Percentiles rank a stretch among this genome's conserved stretches.
phyloP scores from a whole-genome alignment of 2,888 invertebrate species.

The Diaperis boleti region DNA sequence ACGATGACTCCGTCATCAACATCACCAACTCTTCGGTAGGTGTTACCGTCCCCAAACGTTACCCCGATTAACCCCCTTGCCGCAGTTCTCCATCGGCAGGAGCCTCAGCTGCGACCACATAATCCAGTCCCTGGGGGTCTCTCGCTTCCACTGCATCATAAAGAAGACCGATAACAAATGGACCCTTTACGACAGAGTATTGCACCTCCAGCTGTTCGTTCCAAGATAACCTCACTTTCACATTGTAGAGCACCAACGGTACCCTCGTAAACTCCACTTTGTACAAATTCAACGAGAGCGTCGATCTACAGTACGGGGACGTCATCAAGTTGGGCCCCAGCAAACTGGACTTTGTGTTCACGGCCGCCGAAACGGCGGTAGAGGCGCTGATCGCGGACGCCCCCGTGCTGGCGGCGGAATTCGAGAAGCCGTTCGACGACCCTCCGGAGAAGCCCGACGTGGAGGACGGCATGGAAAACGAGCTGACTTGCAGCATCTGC shows the following conservation, averaged over 20 bases:
- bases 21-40: constrained; percentile 29
- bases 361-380: not conserved
- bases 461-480: constrained; percentile 70
- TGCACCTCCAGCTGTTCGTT: not conserved
- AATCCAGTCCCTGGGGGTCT: constrained; percentile 69
- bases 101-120: constrained; percentile 68
- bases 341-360: constrained; percentile 29
- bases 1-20: constrained; percentile 8
- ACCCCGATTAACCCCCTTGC: too few relatives aligned
- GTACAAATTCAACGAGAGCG: constrained; percentile 34
- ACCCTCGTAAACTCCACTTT: constrained; percentile 46
- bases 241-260: constrained; percentile 52
- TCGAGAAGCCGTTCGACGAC: constrained; percentile 34
- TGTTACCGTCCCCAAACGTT: too few relatives aligned
- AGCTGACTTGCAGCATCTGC: constrained; percentile 82
- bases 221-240: not conserved
- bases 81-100: constrained; percentile 74
- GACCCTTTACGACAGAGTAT: constrained; percentile 68
- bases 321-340: constrained; percentile 39
- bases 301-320: constrained; percentile 45
- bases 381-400: constrained; percentile 16
- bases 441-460: not conserved
- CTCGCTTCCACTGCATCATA: constrained; percentile 72
- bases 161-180: constrained; percentile 66
- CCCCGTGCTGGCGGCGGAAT: constrained; percentile 1